Base-by-base conservation (phyloP, 1,140 invertebrate genomes). In the Cotesia vestalis region DNA sequence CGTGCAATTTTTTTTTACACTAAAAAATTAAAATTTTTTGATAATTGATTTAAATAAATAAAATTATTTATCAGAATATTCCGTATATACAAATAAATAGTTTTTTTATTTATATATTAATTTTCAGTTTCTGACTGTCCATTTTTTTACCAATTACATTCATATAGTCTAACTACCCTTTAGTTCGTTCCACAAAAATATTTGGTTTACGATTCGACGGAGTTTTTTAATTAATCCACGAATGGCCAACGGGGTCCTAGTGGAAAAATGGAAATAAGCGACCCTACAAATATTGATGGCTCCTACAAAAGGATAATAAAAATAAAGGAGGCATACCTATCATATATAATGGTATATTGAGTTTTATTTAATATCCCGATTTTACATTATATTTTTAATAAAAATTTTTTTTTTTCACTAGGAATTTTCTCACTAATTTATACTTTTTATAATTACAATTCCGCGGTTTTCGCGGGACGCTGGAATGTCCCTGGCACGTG, bases 151-250 rank as follows among this genome's bases (percentile, higher is more conserved):
- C 51, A 64, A 71, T 71, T 71, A 71, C 69, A 71, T 64, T 14
- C 57, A 64, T 63, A 12, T 20, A 53, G 53, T 27, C 27, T 27
- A 27, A 27, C 27, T 27, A 27, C 34, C n/a, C 53, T 17, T 34
- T 57, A 35, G 9, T 66, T 72, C 52, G 38, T 35, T 46, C 5
- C 40, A 46, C 60, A 38, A 72, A 66, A 72, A 72, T 72, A 72
- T 72, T 72, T 72, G 63, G n/a, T 66, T 66, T 66, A 66, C 62
- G 63, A 66, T 60, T 14, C 14, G 52, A 20, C 53, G 52, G 62
- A 66, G n/a, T 72, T 72, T 72, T 71, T 72, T 72, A 72, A 72
- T 72, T 66, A 72, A 66, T 72, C 62, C 63, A 20, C 17, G 38
- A 38, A 38, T 20, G 8, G 14, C 6, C 6, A 9, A 46, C 34